phyloP scores from a whole-genome alignment of 2,888 invertebrate species.

The Dicyrtoma fusca region DNA sequence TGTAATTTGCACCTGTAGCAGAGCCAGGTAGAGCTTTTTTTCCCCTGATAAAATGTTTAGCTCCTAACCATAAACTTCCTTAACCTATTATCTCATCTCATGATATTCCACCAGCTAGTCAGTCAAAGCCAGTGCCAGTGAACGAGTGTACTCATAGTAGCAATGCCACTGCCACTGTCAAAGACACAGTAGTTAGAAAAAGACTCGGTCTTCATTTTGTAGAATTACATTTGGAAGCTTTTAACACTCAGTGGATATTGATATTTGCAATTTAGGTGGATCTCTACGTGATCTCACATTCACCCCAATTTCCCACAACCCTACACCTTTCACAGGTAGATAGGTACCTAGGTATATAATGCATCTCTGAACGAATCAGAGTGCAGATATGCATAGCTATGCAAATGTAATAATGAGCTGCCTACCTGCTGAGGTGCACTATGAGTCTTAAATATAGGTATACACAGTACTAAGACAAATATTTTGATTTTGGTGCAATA shows the following conservation, averaged over 20 bases:
- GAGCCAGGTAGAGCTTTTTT: constrained; percentile 7
- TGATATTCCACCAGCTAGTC: no score
- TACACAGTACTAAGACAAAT: constrained; percentile 23
- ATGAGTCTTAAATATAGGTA: neutral
- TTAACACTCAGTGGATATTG: no score
- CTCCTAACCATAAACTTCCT: constrained; percentile 17
- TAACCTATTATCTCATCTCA: neutral
- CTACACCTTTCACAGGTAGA: neutral
- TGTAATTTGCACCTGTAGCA: constrained; percentile 48
- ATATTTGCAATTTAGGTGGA: no score
- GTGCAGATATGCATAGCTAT: neutral
- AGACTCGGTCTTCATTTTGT: constrained; percentile 11
- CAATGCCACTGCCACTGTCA: neutral
- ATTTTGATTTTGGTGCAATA: constrained; percentile 31
- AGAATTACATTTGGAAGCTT: constrained; percentile 14
- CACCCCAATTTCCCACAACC: no score
- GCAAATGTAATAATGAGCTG: neutral
- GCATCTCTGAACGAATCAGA: no score
- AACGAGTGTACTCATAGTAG: neutral
- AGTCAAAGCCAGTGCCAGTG: no score
- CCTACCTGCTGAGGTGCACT: no score
- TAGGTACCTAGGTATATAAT: no score
- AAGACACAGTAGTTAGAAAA: neutral
- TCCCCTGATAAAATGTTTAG: neutral
- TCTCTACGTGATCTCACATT: no score